Base-by-base conservation (phyloP, 1,140 invertebrate species). In the Atta texana region DNA sequence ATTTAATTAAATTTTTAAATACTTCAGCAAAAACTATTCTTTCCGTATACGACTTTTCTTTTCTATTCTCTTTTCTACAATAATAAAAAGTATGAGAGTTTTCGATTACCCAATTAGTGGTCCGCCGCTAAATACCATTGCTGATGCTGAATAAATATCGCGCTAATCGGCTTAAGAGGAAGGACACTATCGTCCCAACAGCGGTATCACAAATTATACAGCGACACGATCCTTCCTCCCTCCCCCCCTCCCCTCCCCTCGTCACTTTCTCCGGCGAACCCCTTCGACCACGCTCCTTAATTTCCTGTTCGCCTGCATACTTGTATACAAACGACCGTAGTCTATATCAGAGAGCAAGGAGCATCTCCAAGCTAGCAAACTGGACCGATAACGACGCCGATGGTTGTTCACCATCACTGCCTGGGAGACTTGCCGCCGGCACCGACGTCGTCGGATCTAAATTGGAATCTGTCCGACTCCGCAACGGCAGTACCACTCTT, bases 391-490 rank as follows among this genome's bases (percentile, higher is more conserved):
- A 77, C 71, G 74, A 66, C 39, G 87, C 71, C 75, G 72, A 64
- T 78, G 78, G 44, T 63, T 51, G 87, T 39, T 31, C 75, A 55
- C 31, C 61, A 69, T 88, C 87, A 80, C 31, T 39, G 61, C 28
- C 39, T 31, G 69, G 69, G 53, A 59, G 51, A 63, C 64, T 59
- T 84, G 51, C 81, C 57, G 63, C 72, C 80, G 88, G 53, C 77
- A 68, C 63, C 90, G 76, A 39, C 75, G 77, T 53, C 76, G 74
- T 78, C 86, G 85, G 78, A 92, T 92, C 91, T 92, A 92, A 92
- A 92, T 92, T 92, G 92, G 89, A 92, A 92, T 92, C 91, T 92
- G 63, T 68, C 28, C 57, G 51, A 51, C 55, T 21, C 59, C 34
- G 31, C 31, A 68, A 55, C 55, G 61, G 69, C 44, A 59, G 6